Evolutionary conservation across 2,797 vertebrate genomes (phyloP), one percentile per base, ranked within the genome.

Genomic region (Cossypha niveicapilla): DNA sequence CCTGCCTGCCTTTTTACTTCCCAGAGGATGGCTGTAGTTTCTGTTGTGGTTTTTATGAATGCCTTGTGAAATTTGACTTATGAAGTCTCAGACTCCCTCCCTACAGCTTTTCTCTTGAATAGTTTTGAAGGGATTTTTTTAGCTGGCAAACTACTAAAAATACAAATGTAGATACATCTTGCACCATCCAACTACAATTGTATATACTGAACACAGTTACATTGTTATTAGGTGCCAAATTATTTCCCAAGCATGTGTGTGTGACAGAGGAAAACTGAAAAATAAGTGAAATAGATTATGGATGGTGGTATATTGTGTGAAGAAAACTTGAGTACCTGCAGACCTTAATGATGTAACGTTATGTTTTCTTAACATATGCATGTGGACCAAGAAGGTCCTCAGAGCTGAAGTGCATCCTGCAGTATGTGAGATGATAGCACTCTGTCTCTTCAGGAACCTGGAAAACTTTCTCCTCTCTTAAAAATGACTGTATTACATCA

Each of bases 321-420:
- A 81, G 45, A 47, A 28, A 32, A 54, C 28, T 28, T 63, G 28
- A 50, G 21, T 44, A 18, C 27, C 7, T 63, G 54, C 30, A 75
- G 50, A 71, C 34, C 21, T 62, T 71, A 48, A 18, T 67, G 41
- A 48, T 0, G 0, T 37, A 53, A 35, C 3, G 0, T 6, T 39
- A 27, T 62, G 3, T 11, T n/a, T 73, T 61, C 58, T 77, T 67
- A 57, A 37, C 0, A 0, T 19, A 2, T 7, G 2, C 3, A 34
- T 75, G 72, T 53, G 47, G 17, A 39, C 44, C 47, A 15, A 30
- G 6, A n/a, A 47, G 5, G 37, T 74, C 13, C 41, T 90, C 9
- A 2, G n/a, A 45, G 44, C 44, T 82, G 56, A 60, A 63, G 22
- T 10, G n/a, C 17, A 10, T 88, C 34, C 44, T 67, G 34, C 44